A percentile compares a stretch with the other conserved stretches of the same genome.
Conservation (phyloP, 1,140 invertebrate species). For the Riptortus pedestris region DNA sequence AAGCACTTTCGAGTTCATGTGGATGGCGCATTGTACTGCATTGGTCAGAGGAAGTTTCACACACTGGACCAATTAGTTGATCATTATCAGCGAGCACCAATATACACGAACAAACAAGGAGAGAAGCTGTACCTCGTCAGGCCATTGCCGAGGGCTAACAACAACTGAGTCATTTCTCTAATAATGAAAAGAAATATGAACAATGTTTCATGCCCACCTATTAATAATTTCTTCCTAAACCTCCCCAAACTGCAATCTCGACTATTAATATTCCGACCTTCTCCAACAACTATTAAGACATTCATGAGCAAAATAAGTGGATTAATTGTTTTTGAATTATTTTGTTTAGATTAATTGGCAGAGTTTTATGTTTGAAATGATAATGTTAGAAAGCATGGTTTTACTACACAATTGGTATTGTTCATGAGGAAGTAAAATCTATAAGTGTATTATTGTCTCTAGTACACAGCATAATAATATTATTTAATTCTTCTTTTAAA, state of each 20-base stretch:
- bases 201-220: neutral
- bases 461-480: too few species aligned
- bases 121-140: conserved; percentile 86
- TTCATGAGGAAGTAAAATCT: too few species aligned
- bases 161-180: neutral
- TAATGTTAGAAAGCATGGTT: too few species aligned
- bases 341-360: too few species aligned
- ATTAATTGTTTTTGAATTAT: too few species aligned
- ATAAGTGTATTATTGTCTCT: too few species aligned
- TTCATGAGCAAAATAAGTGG: too few species aligned
- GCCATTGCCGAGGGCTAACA: conserved; percentile 49
- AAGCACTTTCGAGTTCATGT: conserved; percentile 99
- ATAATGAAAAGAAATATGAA: neutral
- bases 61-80: conserved; percentile 92
- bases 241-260: neutral
- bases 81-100: conserved; percentile 96
- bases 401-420: too few species aligned
- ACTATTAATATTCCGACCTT: neutral
- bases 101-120: conserved; percentile 92
- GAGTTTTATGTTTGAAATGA: too few species aligned
- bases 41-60: conserved; percentile 94
- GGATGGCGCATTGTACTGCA: conserved; percentile 85
- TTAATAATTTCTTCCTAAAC: neutral
- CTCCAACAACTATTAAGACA: too few species aligned
- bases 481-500: too few species aligned